These are phyloP conservation scores for Eupeodes luniger DNA, from an alignment of 2,888 invertebrate genomes.

Conservation along the genomic window DNA sequence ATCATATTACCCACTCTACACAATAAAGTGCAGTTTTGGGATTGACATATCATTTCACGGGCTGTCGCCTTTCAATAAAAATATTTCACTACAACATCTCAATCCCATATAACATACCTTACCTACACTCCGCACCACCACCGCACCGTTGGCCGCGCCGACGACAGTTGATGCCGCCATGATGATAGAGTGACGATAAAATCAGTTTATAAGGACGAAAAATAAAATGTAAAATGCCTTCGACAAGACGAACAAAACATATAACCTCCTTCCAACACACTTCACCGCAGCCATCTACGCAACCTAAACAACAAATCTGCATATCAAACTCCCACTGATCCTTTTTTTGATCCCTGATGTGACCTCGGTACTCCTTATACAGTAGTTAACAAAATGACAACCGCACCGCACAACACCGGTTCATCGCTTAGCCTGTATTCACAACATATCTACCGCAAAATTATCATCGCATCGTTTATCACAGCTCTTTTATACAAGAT, in stretches of 20 bases:
- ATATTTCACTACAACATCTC: slow-evolving; percentile 80
- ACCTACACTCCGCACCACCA: slow-evolving; percentile 6
- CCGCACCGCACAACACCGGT: slow-evolving; percentile 60
- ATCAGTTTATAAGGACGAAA: slow-evolving; percentile 61
- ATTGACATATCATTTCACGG: slow-evolving; percentile 85
- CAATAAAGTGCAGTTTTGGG: slow-evolving; percentile 80
- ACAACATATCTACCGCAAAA: slow-evolving; percentile 71
- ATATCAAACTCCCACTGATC: slow-evolving; percentile 74
- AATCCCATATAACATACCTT: slow-evolving; percentile 53
- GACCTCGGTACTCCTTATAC: slow-evolving; percentile 54
- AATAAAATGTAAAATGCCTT: slow-evolving; percentile 67
- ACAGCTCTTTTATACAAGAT: slow-evolving; percentile 54
- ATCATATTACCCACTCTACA: background rate
- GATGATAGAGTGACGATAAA: slow-evolving; percentile 67
- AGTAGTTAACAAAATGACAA: slow-evolving; percentile 57
- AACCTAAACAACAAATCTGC: slow-evolving; percentile 67
- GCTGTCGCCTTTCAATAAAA: slow-evolving; percentile 85
- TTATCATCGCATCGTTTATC: slow-evolving; percentile 76
- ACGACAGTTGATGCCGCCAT: slow-evolving; percentile 19
- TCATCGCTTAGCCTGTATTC: slow-evolving; percentile 66
- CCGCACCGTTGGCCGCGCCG: slow-evolving; percentile 1
- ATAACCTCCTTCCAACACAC: slow-evolving; percentile 60
- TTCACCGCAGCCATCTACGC: background rate
- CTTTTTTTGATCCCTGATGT: slow-evolving; percentile 72
- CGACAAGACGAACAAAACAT: slow-evolving; percentile 47